phyloP scores from a whole-genome alignment of 2,888 invertebrate species.

The Urechis unicinctus region DNA sequence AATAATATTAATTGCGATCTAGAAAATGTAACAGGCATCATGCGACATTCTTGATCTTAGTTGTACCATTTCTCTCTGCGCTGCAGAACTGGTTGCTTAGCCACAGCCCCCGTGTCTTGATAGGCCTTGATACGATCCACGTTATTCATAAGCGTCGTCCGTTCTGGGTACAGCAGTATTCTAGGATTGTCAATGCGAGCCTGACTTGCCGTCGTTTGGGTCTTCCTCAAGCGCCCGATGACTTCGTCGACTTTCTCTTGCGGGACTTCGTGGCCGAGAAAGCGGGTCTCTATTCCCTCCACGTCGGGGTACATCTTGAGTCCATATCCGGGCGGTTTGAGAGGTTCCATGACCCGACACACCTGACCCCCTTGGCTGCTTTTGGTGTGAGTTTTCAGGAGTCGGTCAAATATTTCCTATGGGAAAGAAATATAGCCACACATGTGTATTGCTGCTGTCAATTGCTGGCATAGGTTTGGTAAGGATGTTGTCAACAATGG shows the following conservation, averaged over 20 bases:
- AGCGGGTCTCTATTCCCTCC: conserved; percentile 10
- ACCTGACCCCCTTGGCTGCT: background rate
- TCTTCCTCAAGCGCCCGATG: conserved; percentile 1
- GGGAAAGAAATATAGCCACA: background rate
- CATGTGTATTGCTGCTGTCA: too few species aligned
- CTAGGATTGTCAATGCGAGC: conserved; percentile 15
- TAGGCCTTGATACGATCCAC: conserved; percentile 14
- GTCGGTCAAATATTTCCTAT: conserved; percentile 2
- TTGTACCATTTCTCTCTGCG: conserved; percentile 22
- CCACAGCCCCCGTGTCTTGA: conserved; percentile 15
- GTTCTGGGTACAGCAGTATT: conserved; percentile 21
- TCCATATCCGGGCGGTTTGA: conserved; percentile 8
- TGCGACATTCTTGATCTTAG: background rate
- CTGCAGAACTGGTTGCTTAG: conserved; percentile 12
- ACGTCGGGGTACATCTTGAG: conserved; percentile 8
- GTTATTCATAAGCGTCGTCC: conserved; percentile 19
- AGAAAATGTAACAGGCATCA: background rate
- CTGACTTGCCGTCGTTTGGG: conserved; percentile 12
- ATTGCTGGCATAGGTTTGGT: background rate
- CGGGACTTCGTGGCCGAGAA: background rate
- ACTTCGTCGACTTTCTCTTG: conserved; percentile 1
- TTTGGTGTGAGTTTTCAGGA: conserved; percentile 5
- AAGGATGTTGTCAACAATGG: too few species aligned
- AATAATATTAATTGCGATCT: too few species aligned
- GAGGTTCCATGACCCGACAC: background rate